Base-by-base conservation (phyloP, 2,113 vertebrate genomes). In the Pygathrix nemaeus region DNA sequence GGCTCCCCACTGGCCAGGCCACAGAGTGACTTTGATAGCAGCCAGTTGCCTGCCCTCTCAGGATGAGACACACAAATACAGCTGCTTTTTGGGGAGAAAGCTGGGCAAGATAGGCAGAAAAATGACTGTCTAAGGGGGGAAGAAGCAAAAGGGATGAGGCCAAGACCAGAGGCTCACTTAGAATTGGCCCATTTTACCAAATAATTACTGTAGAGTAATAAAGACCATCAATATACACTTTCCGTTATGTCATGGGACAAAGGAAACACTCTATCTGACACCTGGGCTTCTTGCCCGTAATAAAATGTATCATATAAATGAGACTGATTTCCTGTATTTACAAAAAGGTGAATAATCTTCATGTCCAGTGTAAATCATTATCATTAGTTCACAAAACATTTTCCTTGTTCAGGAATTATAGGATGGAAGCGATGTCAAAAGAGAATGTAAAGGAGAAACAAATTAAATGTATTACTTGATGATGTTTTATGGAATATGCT, bases 291-390 rank as follows among this genome's bases (percentile, higher is more conserved):
- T 72, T 95, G 90, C 90, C 94, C 93, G 73, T 93, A 96, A 95
- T 89, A 95, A 97, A 97, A 96, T 0, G 16, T 90, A 97, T 66
- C 50, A 2, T 73, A 95, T 95, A 97, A 68, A 96, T 96, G 79
- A 97, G 88, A 86, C 94, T 94, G 57, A 94, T 96, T 95, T 96
- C 55, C 66, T 97, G 89, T 78, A 96, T 96, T 64, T 57, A 78
- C 93, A 89, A 96, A 64, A 80, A 97, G 81, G 91, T 91, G 90
- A 95, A 94, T 93, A 94, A 96, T 98, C n/a, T 95, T 97, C 96
- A 95, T 97, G 97, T 97, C 84, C 2, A 1, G n/a, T 91, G 13
- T 96, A 95, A 97, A 97, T 97, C 88, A 97, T 97, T 40, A 82
- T 73, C 64, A 61, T 92, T 97, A 87, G 40, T 96, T 97, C 84